A percentile compares a stretch with the other conserved stretches of the same genome.
phyloP scores from a whole-genome alignment of 2,113 vertebrate genomes.

The Actenoides lindsayi region DNA sequence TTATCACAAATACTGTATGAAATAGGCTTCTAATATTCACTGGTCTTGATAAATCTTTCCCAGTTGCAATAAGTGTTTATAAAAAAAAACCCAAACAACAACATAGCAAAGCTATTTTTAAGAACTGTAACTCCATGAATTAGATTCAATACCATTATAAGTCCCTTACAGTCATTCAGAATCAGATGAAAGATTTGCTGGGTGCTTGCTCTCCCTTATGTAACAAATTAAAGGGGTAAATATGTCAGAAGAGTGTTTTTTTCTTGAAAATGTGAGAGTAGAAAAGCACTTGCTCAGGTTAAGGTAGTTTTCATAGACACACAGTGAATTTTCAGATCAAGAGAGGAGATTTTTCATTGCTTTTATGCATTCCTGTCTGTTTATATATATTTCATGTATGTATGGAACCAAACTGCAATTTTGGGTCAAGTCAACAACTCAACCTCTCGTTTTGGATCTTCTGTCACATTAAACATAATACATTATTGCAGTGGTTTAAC shows the following conservation, averaged over 20 bases:
- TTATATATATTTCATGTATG: accelerated
- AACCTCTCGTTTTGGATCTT: neutral
- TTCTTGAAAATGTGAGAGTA: neutral
- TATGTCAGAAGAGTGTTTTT: neutral
- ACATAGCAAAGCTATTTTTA: neutral
- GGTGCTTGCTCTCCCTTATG: neutral
- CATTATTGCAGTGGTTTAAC: neutral
- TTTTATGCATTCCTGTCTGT: neutral
- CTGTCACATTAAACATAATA: neutral
- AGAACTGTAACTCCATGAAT: neutral
- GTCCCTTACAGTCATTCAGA: neutral
- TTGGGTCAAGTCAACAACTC: neutral
- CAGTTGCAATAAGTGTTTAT: neutral
- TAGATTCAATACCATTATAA: neutral
- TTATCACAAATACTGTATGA: neutral
- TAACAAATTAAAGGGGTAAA: neutral
- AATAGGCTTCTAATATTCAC: neutral
- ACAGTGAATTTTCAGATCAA: neutral
- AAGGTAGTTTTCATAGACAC: neutral
- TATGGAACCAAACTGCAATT: neutral
- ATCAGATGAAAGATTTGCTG: neutral
- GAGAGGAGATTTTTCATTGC: neutral
- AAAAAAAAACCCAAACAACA: neutral
- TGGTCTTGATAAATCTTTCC: neutral
- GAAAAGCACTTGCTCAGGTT: neutral